Evolutionary conservation across 2,113 vertebrate species (phyloP).

Genomic region (Oryzias woworae): DNA sequence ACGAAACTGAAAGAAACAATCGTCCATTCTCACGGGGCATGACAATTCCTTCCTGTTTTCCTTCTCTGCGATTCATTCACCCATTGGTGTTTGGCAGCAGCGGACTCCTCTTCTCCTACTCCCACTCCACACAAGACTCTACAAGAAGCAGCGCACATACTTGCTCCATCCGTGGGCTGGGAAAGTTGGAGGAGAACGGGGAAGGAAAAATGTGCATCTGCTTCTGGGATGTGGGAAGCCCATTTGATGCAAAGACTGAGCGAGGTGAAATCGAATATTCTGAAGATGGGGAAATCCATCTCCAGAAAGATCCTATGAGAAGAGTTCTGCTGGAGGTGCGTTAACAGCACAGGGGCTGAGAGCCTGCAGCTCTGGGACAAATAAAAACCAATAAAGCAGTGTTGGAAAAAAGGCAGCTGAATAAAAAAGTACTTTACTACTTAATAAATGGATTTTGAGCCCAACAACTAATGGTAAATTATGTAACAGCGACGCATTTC

Average conservation of each 20-base stretch:
- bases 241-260: slow-evolving; percentile 41
- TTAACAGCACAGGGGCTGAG: slow-evolving; percentile 5
- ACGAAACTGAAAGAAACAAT: slow-evolving; percentile 35
- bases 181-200: neutral
- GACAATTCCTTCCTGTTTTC: slow-evolving; percentile 52
- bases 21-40: slow-evolving; percentile 49
- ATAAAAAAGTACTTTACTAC: slow-evolving; percentile 6
- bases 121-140: slow-evolving; percentile 55
- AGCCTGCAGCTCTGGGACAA: slow-evolving; percentile 15
- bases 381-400: slow-evolving; percentile 12
- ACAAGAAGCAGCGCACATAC: slow-evolving; percentile 34
- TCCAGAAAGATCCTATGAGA: slow-evolving; percentile 25
- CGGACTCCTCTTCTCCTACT: slow-evolving; percentile 58
- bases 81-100: slow-evolving; percentile 59
- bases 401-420: slow-evolving; percentile 2
- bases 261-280: slow-evolving; percentile 16
- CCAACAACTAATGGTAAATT: slow-evolving; percentile 15
- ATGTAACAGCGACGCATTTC: slow-evolving; percentile 43
- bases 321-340: slow-evolving; percentile 38
- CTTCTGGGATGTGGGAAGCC: slow-evolving; percentile 38
- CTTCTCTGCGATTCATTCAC: slow-evolving; percentile 66
- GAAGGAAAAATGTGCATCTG: slow-evolving; percentile 39
- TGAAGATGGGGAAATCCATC: slow-evolving; percentile 20
- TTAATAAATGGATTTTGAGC: slow-evolving; percentile 25
- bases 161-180: slow-evolving; percentile 29